Base-by-base conservation (phyloP, 2,113 vertebrate genomes). In the Amblyopsis rosae region DNA sequence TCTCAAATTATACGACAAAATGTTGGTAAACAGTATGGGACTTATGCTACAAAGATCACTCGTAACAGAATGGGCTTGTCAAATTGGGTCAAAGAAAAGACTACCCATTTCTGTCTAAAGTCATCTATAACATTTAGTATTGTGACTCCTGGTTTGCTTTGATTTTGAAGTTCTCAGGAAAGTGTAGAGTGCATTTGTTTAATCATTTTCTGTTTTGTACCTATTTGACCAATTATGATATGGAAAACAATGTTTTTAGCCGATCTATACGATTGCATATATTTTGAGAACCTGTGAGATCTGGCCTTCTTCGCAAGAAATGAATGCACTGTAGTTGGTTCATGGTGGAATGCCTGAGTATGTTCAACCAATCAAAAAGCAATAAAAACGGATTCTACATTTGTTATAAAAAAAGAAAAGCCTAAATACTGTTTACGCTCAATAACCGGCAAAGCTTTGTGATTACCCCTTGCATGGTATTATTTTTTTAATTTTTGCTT, bases 151-250 rank as follows among this genome's bases (percentile, higher is more conserved):
- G 77, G 70, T 83, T 75, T 75, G 75, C 81, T 82, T 80, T 76
- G 60, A 62, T 72, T 81, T 81, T 68, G 65, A 76, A 84, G 82
- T 88, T 84, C 90, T 93, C 91, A 91, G 91, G 92, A 92, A 90
- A 70, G 77, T 82, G 76, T 84, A 35, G 26, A 76, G 57, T 84
- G 61, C 51, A 41, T 68, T 55, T 35, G 10, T 63, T 16, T 54
- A 41, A 15, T 12, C 19, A 51, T 74, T 72, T 58, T 17, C 61
- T 65, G 19, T 63, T 61, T 71, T 32, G 26, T 78, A 67, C 80
- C 62, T 47, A 72, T 76, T 68, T 66, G 67, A 77, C 69, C 76
- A 76, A 65, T 77, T 61, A 45, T 53, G 46, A 63, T 58, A 59
- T 63, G 6, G 33, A 35, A 69, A 59, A 49, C 35, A 41, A 56